Conservation (phyloP, 2,888 invertebrate genomes). For the Drosophila nigricruria region DNA sequence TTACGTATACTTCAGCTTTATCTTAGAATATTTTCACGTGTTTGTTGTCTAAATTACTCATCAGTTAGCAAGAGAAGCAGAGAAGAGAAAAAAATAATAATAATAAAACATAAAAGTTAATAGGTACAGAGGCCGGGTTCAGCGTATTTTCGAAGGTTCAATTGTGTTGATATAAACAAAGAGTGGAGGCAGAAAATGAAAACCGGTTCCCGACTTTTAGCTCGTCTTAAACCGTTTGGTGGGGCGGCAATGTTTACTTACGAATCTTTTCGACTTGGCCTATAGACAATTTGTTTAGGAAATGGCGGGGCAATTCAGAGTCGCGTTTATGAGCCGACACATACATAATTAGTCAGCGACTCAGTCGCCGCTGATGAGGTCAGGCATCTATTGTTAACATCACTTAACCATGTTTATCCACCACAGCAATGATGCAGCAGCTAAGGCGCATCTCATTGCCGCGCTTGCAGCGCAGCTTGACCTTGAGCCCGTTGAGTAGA, state of each 20-base stretch:
- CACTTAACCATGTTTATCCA: constrained; percentile 31
- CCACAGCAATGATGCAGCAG: constrained; percentile 66
- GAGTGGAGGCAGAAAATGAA: constrained; percentile 36
- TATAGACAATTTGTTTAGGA: constrained; percentile 72
- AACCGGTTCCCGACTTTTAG: constrained; percentile 60
- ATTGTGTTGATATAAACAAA: constrained; percentile 51
- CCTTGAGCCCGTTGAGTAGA: constrained; percentile 2
- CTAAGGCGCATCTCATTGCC: constrained; percentile 32
- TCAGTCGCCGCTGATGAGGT: constrained; percentile 60
- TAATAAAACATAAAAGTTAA: constrained; percentile 22
- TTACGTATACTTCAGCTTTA: not conserved
- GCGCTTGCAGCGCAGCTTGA: constrained; percentile 32
- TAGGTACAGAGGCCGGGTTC: constrained; percentile 31
- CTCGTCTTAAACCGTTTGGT: constrained; percentile 45
- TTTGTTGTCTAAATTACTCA: constrained; percentile 24
- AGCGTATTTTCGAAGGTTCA: constrained; percentile 49
- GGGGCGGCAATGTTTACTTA: constrained; percentile 51
- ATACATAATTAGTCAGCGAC: constrained; percentile 35
- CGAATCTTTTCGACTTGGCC: constrained; percentile 39
- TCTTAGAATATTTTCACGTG: constrained; percentile 25
- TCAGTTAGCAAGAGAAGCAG: constrained; percentile 5
- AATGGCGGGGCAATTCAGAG: constrained; percentile 58
- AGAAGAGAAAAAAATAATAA: not conserved
- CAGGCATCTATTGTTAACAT: constrained; percentile 28
- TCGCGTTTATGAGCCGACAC: constrained; percentile 43